Percentiles rank a stretch among this genome's conserved stretches.
These are phyloP conservation scores for Echiichthys vipera DNA, from an alignment of 2,797 vertebrate genomes.

Conservation along the genomic window DNA sequence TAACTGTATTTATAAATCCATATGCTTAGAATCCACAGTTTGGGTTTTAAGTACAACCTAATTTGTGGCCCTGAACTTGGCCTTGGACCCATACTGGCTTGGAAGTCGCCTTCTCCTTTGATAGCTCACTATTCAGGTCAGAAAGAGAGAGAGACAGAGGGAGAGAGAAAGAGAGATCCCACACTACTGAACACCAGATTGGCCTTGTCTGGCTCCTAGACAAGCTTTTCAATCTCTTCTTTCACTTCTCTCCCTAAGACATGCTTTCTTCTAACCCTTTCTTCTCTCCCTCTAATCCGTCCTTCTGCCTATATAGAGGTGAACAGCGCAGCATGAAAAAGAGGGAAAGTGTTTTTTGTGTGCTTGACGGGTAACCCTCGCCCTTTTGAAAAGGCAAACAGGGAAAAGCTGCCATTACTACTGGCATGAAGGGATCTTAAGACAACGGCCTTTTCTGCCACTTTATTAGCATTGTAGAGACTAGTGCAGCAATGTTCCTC, in stretches of 20 bases:
- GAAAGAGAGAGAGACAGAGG: constrained; percentile 22
- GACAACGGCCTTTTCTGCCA: constrained; percentile 79
- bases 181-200: constrained; percentile 77
- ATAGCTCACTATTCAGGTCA: constrained; percentile 81
- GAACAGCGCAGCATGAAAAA: constrained; percentile 77
- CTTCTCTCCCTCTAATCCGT: constrained; percentile 76
- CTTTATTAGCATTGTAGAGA: constrained; percentile 74
- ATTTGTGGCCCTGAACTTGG: constrained; percentile 67
- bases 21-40: constrained; percentile 8
- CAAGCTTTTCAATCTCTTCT: constrained; percentile 76
- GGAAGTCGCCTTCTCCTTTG: constrained; percentile 72
- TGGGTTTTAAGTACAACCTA: constrained; percentile 26
- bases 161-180: constrained; percentile 67
- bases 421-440: constrained; percentile 69
- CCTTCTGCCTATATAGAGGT: constrained; percentile 81
- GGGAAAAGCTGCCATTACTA: constrained; percentile 81
- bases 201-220: constrained; percentile 74
- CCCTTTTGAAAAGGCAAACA: constrained; percentile 81
- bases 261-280: constrained; percentile 78
- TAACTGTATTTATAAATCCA: constrained; percentile 22
- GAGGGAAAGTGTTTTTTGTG: constrained; percentile 81
- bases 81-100: constrained; percentile 60
- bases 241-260: constrained; percentile 78
- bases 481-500: constrained; percentile 58
- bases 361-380: constrained; percentile 80